phyloP scores from a whole-genome alignment of 1,140 invertebrate genomes.

The Zaprionus tsacasi region DNA sequence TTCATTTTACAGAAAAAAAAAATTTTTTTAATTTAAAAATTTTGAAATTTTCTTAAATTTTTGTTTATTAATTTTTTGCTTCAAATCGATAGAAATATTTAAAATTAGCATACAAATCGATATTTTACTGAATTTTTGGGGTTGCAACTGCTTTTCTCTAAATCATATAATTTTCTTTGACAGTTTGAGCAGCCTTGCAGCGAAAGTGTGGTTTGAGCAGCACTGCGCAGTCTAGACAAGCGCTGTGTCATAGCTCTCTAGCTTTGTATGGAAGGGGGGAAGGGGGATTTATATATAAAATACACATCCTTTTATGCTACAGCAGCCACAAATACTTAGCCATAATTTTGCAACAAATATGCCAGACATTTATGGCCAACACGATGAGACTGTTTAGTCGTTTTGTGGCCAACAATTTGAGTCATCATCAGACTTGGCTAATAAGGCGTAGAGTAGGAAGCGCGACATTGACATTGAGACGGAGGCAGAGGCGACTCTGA shows the following conservation, averaged over 20 bases:
- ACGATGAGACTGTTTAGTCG: too few species aligned
- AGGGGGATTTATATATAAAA: neutral
- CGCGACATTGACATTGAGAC: slow-evolving; percentile 21
- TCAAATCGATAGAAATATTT: too few species aligned
- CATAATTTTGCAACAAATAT: slow-evolving; percentile 25
- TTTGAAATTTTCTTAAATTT: too few species aligned
- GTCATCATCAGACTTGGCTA: slow-evolving; percentile 21
- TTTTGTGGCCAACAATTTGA: slow-evolving; percentile 38
- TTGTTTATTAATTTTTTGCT: too few species aligned
- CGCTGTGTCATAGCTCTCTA: slow-evolving; percentile 7
- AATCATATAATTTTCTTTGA: neutral
- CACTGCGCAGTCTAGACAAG: slow-evolving; percentile 10
- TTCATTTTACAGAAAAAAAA: too few species aligned
- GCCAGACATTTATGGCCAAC: slow-evolving; percentile 15
- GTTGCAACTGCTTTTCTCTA: too few species aligned
- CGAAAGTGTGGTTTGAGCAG: slow-evolving; percentile 1
- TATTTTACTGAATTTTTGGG: too few species aligned
- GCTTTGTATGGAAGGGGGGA: too few species aligned
- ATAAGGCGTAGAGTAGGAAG: slow-evolving; percentile 6
- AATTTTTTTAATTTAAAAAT: too few species aligned
- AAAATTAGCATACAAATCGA: too few species aligned
- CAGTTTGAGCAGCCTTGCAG: slow-evolving; percentile 9
- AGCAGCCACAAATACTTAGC: neutral
- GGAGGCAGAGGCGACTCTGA: neutral
- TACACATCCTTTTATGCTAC: slow-evolving; percentile 23